phyloP scores from a whole-genome alignment of 2,113 vertebrate species.

The Trematomus loennbergii region DNA sequence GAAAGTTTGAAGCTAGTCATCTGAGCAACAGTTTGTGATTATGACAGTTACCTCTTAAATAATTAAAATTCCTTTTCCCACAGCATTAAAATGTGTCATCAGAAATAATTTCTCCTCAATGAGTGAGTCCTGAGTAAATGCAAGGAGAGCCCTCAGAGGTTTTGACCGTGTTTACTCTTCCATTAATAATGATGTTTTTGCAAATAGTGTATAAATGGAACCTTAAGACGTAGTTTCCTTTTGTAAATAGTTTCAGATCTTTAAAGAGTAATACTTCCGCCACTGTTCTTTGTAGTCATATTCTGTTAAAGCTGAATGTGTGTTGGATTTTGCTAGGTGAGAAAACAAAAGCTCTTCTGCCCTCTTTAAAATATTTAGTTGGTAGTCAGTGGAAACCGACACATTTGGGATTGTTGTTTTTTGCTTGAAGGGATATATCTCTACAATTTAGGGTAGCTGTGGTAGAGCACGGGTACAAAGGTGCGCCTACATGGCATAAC shows the following conservation, averaged over 20 bases:
- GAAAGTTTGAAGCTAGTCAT: constrained; percentile 23
- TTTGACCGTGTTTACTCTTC: constrained; percentile 55
- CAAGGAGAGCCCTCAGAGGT: not conserved
- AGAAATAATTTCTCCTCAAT: constrained; percentile 30
- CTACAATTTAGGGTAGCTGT: constrained; percentile 11
- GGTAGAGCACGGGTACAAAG: constrained; percentile 21
- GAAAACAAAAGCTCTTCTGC: constrained; percentile 27
- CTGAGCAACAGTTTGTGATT: constrained; percentile 34
- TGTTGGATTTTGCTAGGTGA: not conserved
- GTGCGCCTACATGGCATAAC: constrained; percentile 29
- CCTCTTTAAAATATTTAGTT: constrained; percentile 43
- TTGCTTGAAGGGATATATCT: constrained; percentile 37
- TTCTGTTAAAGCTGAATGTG: constrained; percentile 20
- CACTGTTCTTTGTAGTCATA: not conserved
- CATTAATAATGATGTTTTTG: constrained; percentile 64
- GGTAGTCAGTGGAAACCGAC: constrained; percentile 26
- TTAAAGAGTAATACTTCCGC: constrained; percentile 1
- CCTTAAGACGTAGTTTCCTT: constrained; percentile 19
- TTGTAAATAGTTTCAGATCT: constrained; percentile 3
- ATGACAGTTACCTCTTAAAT: constrained; percentile 49
- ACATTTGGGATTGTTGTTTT: constrained; percentile 51
- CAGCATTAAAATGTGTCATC: constrained; percentile 37
- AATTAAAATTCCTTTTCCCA: constrained; percentile 38
- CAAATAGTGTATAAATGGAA: constrained; percentile 31
- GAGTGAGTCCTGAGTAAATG: constrained; percentile 34